Conservation (phyloP, 2,797 vertebrate genomes). For the Gephyroberyx darwinii region DNA sequence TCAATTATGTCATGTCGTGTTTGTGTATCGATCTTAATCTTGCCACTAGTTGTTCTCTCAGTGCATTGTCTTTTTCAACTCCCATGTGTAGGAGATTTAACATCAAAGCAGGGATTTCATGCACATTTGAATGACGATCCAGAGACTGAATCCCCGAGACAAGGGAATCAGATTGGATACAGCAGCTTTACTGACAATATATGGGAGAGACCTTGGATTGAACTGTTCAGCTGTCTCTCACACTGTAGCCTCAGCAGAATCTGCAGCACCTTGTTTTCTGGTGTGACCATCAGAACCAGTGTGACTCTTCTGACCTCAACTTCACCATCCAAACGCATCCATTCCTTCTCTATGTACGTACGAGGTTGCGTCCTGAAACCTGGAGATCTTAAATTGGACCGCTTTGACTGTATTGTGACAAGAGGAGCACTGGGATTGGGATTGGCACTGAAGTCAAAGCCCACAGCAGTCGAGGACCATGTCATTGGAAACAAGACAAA, state of each 20-base stretch:
- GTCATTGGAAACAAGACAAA: not conserved
- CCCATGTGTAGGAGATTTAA: constrained; percentile 27
- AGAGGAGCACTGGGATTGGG: not conserved
- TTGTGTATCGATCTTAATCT: constrained; percentile 2
- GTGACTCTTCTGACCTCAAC: constrained; percentile 33
- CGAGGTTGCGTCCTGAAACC: not conserved
- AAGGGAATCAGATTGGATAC: constrained; percentile 30
- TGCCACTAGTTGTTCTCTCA: not conserved
- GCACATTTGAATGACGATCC: constrained; percentile 36
- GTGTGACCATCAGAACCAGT: constrained; percentile 28
- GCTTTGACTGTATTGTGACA: not conserved
- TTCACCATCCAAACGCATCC: not conserved
- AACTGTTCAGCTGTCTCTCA: constrained; percentile 45
- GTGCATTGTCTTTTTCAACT: constrained; percentile 26
- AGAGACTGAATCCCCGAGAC: constrained; percentile 5
- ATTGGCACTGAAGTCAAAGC: constrained; percentile 3
- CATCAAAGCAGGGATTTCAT: constrained; percentile 44
- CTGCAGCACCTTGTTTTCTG: constrained; percentile 35
- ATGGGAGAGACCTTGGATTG: constrained; percentile 27
- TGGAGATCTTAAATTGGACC: not conserved
- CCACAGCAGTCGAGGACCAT: not conserved
- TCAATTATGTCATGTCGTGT: constrained; percentile 17
- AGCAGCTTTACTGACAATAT: constrained; percentile 16
- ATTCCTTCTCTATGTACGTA: constrained; percentile 27
- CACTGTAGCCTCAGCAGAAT: constrained; percentile 7